Evolutionary conservation across 2,888 invertebrate species (phyloP).

Genomic region (Drosophila algonquin): DNA sequence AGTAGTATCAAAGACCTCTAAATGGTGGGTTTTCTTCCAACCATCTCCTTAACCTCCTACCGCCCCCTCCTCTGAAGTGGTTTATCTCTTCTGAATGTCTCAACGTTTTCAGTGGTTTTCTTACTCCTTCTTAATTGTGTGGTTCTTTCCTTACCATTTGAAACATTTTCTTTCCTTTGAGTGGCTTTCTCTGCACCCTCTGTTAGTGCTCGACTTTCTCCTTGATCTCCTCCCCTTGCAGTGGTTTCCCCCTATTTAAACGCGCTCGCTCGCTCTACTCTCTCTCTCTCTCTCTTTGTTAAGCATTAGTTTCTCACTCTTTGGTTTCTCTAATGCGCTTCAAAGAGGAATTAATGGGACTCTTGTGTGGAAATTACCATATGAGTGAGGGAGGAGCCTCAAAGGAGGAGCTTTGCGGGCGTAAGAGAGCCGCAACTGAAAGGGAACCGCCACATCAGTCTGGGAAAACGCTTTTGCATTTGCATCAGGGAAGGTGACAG

Average conservation of each 20-base stretch:
- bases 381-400: slow-evolving; percentile 39
- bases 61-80: background rate
- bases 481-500: slow-evolving; percentile 44
- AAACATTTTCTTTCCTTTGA: background rate
- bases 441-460: background rate
- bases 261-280: slow-evolving; percentile 48
- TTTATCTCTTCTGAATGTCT: background rate
- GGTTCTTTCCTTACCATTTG: background rate
- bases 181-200: background rate
- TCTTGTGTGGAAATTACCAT: slow-evolving; percentile 42
- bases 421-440: background rate
- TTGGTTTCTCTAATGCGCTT: slow-evolving; percentile 23
- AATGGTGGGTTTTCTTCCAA: background rate
- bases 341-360: slow-evolving; percentile 25
- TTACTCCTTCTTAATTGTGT: background rate
- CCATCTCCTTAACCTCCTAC: background rate
- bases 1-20: slow-evolving; percentile 15
- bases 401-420: background rate
- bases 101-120: slow-evolving; percentile 1
- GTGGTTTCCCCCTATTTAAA: background rate
- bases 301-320: slow-evolving; percentile 45
- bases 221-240: slow-evolving; percentile 1
- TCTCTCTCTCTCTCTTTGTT: slow-evolving; percentile 37
- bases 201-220: too few relatives aligned
- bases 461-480: slow-evolving; percentile 43